Evolutionary conservation across 2,797 vertebrate species (phyloP).

Genomic region (Pogoniulus pusillus): DNA sequence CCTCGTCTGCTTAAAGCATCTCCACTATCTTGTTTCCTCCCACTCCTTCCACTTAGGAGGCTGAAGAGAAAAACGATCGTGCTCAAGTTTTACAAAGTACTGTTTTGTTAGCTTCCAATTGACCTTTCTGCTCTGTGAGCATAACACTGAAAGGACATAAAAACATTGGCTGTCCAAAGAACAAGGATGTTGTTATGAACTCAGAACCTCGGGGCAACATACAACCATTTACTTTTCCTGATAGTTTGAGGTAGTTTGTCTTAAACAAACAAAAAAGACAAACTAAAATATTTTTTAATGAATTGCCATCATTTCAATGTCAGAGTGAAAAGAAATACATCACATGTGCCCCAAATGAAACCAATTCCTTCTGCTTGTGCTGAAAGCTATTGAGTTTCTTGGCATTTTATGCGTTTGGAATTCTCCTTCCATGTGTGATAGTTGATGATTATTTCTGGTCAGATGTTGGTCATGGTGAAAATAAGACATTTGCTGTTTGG

Average conservation of each 20-base stretch:
- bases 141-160: not conserved
- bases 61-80: not conserved
- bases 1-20: not conserved
- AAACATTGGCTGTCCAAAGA: not conserved
- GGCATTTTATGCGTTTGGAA: not conserved
- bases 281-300: not conserved
- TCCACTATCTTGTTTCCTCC: not conserved
- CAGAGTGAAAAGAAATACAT: not conserved
- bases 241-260: not conserved
- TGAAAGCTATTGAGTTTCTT: not conserved
- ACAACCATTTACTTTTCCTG: not conserved
- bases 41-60: not conserved
- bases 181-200: not conserved
- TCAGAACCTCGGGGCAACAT: not conserved
- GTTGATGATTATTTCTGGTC: not conserved
- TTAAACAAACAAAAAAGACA: not conserved
- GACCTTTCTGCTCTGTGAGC: conserved; percentile 17
- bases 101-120: conserved; percentile 24
- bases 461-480: not conserved
- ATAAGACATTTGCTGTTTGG: not conserved
- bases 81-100: not conserved
- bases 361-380: not conserved
- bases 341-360: not conserved
- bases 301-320: not conserved
- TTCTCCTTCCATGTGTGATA: not conserved